phyloP scores from a whole-genome alignment of 2,797 vertebrate species.

The Geotrypetes seraphini region DNA sequence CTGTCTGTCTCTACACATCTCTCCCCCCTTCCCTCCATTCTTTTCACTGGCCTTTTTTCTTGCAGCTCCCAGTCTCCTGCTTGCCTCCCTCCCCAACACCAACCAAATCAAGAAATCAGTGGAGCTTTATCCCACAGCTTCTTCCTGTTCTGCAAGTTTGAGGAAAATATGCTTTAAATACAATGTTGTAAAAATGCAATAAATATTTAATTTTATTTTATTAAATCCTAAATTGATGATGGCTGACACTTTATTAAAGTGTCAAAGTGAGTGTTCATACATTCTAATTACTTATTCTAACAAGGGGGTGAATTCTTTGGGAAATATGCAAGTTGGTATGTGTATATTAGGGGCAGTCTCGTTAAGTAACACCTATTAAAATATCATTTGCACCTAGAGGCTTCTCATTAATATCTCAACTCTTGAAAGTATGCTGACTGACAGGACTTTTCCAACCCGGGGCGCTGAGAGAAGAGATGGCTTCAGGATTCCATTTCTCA shows the following conservation, averaged over 20 bases:
- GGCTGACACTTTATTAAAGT: constrained; percentile 69
- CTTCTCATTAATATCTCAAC: constrained; percentile 93
- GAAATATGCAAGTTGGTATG: constrained; percentile 40
- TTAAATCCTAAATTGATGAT: constrained; percentile 57
- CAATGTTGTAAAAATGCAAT: constrained; percentile 34
- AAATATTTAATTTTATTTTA: constrained; percentile 67
- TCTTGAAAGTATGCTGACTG: constrained; percentile 70
- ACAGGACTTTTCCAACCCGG: constrained; percentile 60
- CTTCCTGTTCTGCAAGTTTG: constrained; percentile 17
- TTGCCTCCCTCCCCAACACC: constrained; percentile 1
- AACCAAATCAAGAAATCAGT: background rate
- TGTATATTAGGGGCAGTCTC: constrained; percentile 53
- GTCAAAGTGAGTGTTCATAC: constrained; percentile 56
- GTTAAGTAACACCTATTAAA: constrained; percentile 97
- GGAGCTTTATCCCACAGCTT: background rate
- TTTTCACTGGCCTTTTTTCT: background rate
- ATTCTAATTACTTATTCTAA: constrained; percentile 69
- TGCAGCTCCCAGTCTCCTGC: constrained; percentile 2
- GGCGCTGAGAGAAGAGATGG: constrained; percentile 57
- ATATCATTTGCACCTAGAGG: constrained; percentile 94
- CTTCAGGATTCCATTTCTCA: constrained; percentile 57
- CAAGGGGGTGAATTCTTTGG: constrained; percentile 53
- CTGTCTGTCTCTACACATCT: too few species aligned
- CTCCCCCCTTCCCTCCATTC: background rate
- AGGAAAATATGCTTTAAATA: constrained; percentile 27